Percentiles rank a stretch among this genome's conserved stretches.
These are phyloP conservation scores for Trypoxylus dichotomus DNA, from an alignment of 1,140 invertebrate genomes.

Conservation along the genomic window DNA sequence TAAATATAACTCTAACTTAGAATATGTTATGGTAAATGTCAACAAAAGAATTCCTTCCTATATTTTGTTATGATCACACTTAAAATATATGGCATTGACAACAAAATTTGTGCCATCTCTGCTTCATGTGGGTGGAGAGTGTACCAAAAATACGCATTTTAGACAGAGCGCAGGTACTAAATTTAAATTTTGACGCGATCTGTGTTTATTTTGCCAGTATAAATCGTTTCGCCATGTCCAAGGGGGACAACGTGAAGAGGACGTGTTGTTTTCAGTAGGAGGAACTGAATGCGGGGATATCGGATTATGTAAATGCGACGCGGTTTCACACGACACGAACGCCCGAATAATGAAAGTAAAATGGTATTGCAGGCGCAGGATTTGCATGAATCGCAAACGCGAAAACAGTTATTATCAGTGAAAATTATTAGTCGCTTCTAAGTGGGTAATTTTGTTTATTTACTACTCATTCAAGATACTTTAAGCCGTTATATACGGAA, in stretches of 20 bases:
- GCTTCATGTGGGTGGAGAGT: background rate
- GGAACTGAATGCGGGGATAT: background rate
- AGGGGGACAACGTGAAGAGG: background rate
- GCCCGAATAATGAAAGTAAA: slow-evolving; percentile 3
- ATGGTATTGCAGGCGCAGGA: background rate
- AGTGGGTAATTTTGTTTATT: background rate
- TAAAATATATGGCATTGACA: slow-evolving; percentile 16
- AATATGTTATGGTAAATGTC: background rate
- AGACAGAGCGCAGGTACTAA: background rate
- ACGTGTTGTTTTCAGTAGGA: background rate
- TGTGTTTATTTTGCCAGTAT: slow-evolving; percentile 1
- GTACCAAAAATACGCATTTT: slow-evolving; percentile 8
- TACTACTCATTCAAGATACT: background rate
- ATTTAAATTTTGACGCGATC: slow-evolving; percentile 14
- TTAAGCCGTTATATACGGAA: background rate
- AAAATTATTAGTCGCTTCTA: background rate
- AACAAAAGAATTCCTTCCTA: background rate
- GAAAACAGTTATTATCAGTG: background rate
- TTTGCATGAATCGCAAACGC: background rate
- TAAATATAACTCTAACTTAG: background rate
- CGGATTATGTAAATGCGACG: slow-evolving; percentile 9
- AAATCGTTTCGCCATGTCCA: background rate
- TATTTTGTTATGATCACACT: slow-evolving; percentile 5
- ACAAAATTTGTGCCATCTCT: background rate
- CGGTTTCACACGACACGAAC: background rate